phyloP scores from a whole-genome alignment of 1,140 invertebrate genomes.

The Frieseomelitta varia region DNA sequence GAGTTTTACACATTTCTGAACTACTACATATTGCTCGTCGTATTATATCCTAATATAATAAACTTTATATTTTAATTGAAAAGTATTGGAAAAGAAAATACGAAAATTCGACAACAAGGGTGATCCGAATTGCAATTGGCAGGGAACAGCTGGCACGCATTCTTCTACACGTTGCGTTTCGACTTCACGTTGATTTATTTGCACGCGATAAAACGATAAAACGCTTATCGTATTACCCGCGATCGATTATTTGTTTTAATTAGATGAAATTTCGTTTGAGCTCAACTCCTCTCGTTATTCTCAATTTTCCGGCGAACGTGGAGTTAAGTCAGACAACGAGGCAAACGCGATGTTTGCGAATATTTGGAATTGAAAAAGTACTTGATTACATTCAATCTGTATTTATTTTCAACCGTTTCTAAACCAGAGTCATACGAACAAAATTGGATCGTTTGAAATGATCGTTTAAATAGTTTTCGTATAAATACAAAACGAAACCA shows the following conservation, averaged over 20 bases:
- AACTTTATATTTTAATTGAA: too few species aligned
- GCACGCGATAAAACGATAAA: not conserved
- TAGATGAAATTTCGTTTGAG: slow-evolving; percentile 53
- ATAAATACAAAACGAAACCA: too few species aligned
- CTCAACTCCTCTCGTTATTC: slow-evolving; percentile 18
- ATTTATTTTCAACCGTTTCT: not conserved
- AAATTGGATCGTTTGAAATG: too few species aligned
- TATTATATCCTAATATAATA: too few species aligned
- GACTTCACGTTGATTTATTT: slow-evolving; percentile 4
- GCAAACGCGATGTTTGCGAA: slow-evolving; percentile 34
- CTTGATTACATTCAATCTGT: slow-evolving; percentile 31
- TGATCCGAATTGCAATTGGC: not conserved
- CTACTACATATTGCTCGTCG: too few species aligned
- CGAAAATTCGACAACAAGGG: not conserved
- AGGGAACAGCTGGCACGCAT: not conserved
- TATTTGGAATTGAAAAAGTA: slow-evolving; percentile 38
- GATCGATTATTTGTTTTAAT: slow-evolving; percentile 58
- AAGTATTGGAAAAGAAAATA: not conserved
- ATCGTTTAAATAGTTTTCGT: too few species aligned
- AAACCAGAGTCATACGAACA: not conserved
- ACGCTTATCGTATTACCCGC: not conserved
- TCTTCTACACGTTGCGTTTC: not conserved
- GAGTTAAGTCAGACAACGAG: slow-evolving; percentile 22
- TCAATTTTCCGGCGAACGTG: slow-evolving; percentile 38
- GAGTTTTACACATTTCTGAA: not conserved